phyloP scores from a whole-genome alignment of 2,797 vertebrate genomes.

The Helarctos malayanus region DNA sequence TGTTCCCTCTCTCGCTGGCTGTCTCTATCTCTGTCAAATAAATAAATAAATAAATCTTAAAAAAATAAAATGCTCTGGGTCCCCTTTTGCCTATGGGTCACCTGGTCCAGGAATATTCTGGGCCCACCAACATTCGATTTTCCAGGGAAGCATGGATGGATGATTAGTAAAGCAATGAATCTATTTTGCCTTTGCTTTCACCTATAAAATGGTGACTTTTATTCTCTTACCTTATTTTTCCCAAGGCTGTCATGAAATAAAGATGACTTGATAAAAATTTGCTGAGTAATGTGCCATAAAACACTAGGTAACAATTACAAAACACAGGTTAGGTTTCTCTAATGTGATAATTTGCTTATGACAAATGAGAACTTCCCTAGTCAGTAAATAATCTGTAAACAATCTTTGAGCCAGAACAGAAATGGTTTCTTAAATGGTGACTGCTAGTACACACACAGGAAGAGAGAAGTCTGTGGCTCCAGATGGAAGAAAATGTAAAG shows the following conservation, averaged over 20 bases:
- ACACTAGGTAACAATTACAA: slow-evolving; percentile 42
- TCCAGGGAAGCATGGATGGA: neutral
- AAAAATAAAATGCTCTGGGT: neutral
- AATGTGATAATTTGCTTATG: slow-evolving; percentile 38
- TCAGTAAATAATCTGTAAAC: slow-evolving; percentile 43
- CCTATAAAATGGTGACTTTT: slow-evolving; percentile 13
- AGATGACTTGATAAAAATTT: slow-evolving; percentile 50
- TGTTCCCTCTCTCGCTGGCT: too few relatives aligned
- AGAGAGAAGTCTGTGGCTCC: neutral
- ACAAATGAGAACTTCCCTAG: slow-evolving; percentile 55
- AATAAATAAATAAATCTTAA: too few relatives aligned
- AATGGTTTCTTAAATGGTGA: slow-evolving; percentile 55
- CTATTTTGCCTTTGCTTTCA: slow-evolving; percentile 43
- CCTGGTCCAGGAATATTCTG: slow-evolving; percentile 20
- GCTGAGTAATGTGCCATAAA: slow-evolving; percentile 15
- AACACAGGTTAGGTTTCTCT: slow-evolving; percentile 52
- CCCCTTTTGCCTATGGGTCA: slow-evolving; percentile 9
- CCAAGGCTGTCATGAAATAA: slow-evolving; percentile 21
- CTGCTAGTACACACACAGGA: neutral
- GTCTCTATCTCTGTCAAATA: too few relatives aligned
- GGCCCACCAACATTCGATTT: slow-evolving; percentile 26
- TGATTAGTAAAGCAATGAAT: slow-evolving; percentile 34
- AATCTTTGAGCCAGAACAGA: slow-evolving; percentile 31
- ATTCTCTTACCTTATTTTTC: slow-evolving; percentile 60
- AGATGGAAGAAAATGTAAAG: neutral